Conservation (phyloP, 2,797 vertebrate genomes). For the Silurus lanzhouensis region DNA sequence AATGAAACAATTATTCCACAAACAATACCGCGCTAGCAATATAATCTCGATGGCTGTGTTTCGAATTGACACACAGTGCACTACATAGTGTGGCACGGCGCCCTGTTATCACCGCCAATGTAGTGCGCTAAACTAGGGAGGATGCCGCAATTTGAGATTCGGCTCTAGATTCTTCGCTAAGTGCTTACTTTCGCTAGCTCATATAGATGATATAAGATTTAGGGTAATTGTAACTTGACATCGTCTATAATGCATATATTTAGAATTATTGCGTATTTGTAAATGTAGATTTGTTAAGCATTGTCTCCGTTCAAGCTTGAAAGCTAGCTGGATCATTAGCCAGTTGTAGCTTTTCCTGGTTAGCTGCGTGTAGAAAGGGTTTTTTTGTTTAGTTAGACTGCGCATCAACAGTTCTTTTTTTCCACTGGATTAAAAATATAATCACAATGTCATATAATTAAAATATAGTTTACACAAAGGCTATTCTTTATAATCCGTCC, state of each 20-base stretch:
- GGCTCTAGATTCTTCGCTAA: background rate
- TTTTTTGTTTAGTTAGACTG: background rate
- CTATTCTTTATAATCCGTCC: background rate
- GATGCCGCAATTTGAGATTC: background rate
- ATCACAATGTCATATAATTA: background rate
- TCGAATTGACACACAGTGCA: constrained; percentile 1
- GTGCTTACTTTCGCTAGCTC: background rate
- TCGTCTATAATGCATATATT: background rate
- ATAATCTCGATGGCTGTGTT: background rate
- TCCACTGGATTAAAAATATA: background rate
- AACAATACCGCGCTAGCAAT: constrained; percentile 26
- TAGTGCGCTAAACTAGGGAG: background rate
- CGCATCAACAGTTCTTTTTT: background rate
- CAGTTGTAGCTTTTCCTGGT: constrained; percentile 5
- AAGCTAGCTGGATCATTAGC: background rate
- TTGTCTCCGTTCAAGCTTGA: background rate
- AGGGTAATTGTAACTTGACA: background rate
- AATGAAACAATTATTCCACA: constrained; percentile 34
- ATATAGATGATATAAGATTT: background rate
- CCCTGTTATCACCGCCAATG: too few relatives aligned
- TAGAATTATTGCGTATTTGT: background rate
- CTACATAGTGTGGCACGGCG: background rate
- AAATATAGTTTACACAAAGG: background rate
- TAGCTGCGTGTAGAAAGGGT: constrained; percentile 1
- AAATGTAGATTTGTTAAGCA: background rate